Evolutionary conservation across 2,113 vertebrate genomes (phyloP), one percentile per base, ranked within the genome.

Genomic region (Bambusicola thoracicus): DNA sequence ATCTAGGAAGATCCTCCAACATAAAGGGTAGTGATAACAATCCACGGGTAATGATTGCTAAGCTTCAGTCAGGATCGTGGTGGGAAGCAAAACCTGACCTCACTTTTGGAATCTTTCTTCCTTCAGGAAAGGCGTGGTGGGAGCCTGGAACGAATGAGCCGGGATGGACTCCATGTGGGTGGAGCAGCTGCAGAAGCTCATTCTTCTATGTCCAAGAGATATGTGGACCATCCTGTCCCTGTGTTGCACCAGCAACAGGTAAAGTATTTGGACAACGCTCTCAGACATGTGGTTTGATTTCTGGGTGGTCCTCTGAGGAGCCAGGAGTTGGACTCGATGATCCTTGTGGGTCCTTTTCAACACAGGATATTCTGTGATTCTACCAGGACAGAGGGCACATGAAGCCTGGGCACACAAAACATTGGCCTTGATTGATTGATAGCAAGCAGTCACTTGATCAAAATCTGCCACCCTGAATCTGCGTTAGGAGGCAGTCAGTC

Each of bases 211-310:
- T 81, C 94, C 84, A 95, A 75, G 82, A 98, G 97, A 96, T 93
- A 97, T 2, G 92, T 77, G 5, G 97, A 98, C 7, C 96, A 97
- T 43, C 40, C 85, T 83, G 24, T 85, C 63, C 94, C 97, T 2
- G 84, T 87, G 5, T 48, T 85, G 17, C 96, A 88, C 4, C 92
- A 87, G 5, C 96, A 97, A 40, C 97, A 98, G 98, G 98, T 98
- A 97, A 58, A 58, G 55, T 19, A n/a, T n/a, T 19, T 21, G 32
- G 32, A 58, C 53, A 56, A 11, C 5, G 32, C 55, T 58, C 55
- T n/a, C 55, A 58, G 55, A n/a, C 55, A 58, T 58, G 13, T 21
- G 55, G 30, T 58, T 58, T 58, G 32, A 58, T n/a, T 58, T 58
- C 55, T 58, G 55, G 55, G 30, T n/a, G 55, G 55, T 58, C 55